phyloP scores from a whole-genome alignment of 2,113 vertebrate genomes.

The Rhizomys pruinosus region DNA sequence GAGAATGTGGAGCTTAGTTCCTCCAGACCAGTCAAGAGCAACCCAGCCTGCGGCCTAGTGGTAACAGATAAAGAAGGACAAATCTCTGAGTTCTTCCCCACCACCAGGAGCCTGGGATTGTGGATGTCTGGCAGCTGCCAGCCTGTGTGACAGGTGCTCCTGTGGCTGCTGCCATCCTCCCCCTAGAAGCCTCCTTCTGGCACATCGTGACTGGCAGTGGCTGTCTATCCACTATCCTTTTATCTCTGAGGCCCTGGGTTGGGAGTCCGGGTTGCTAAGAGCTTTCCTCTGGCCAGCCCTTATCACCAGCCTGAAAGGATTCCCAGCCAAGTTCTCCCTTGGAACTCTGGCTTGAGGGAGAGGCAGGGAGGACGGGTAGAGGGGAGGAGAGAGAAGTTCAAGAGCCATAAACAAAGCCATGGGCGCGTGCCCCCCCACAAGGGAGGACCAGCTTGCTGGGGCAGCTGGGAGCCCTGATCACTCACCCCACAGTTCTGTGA shows the following conservation, averaged over 20 bases:
- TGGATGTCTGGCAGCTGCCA: constrained; percentile 54
- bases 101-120: constrained; percentile 42
- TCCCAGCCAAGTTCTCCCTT: constrained; percentile 56
- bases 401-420: constrained; percentile 38
- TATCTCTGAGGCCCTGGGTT: constrained; percentile 40
- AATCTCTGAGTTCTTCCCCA: constrained; percentile 44
- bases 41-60: neutral
- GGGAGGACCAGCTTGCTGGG: neutral
- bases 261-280: constrained; percentile 71
- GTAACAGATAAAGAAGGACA: neutral
- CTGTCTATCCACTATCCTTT: constrained; percentile 68
- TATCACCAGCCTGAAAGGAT: constrained; percentile 54
- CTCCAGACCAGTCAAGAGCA: neutral
- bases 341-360: constrained; percentile 30
- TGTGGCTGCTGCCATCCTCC: neutral
- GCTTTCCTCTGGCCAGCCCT: constrained; percentile 60
- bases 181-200: constrained; percentile 53
- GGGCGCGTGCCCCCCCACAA: too few relatives aligned
- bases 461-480: neutral
- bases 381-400: neutral
- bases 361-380: neutral
- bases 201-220: constrained; percentile 55
- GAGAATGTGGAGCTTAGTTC: neutral
- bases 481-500: rapidly evolving
- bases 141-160: constrained; percentile 52